Conservation (phyloP, 2,113 vertebrate species). For the Gobiocypris rarus region DNA sequence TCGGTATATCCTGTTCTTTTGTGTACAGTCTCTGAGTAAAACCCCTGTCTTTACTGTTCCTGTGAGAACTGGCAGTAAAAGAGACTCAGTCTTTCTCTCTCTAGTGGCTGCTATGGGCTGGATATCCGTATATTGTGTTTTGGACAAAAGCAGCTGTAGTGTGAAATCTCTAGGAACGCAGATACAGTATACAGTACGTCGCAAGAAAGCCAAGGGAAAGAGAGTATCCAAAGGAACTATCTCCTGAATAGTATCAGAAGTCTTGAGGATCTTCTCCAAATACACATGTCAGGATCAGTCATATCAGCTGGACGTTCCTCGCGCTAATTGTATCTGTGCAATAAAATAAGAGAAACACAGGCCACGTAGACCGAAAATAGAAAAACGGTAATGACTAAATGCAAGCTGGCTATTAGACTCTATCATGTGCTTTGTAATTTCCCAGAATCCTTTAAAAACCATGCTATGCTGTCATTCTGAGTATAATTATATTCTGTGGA, state of each 20-base stretch:
- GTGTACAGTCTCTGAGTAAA: not conserved
- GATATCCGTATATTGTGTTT: slow-evolving; percentile 45
- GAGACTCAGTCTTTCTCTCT: slow-evolving; percentile 7
- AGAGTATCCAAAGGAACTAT: no score
- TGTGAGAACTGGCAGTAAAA: slow-evolving; percentile 10
- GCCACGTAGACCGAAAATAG: not conserved
- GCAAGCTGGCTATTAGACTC: slow-evolving; percentile 28
- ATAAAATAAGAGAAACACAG: not conserved
- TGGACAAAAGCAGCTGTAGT: slow-evolving; percentile 50
- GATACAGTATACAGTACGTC: slow-evolving; percentile 22
- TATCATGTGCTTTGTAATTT: slow-evolving; percentile 33
- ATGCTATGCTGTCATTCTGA: not conserved
- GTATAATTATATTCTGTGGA: not conserved
- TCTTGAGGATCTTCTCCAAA: not conserved
- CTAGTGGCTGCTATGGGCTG: slow-evolving; percentile 26
- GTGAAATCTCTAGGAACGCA: slow-evolving; percentile 48
- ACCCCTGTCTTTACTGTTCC: slow-evolving; percentile 3
- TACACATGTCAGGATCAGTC: not conserved
- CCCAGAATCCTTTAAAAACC: slow-evolving; percentile 24
- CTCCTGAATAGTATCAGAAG: not conserved
- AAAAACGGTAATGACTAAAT: not conserved
- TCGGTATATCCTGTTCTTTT: slow-evolving; percentile 7
- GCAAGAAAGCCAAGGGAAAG: slow-evolving; percentile 45
- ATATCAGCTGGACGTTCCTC: not conserved
- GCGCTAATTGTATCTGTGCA: not conserved